Evolutionary conservation across 2,113 vertebrate species (phyloP).

Genomic region (Gavia stellata): DNA sequence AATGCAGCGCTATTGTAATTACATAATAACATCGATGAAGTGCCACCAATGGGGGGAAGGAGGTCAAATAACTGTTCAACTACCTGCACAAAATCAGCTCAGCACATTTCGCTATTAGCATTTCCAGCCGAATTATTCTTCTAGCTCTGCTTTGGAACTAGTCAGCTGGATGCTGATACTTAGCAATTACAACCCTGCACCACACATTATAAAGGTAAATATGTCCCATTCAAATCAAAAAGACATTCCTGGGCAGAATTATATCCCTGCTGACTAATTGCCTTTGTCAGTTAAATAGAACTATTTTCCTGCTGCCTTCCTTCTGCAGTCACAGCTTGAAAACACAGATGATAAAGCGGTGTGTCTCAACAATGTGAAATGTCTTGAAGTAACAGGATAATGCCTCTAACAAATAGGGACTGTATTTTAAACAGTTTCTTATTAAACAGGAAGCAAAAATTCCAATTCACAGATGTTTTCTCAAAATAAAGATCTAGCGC

Average conservation of each 20-base stretch:
- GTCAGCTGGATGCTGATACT: slow-evolving; percentile 36
- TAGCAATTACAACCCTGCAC: slow-evolving; percentile 26
- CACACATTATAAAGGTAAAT: slow-evolving; percentile 54
- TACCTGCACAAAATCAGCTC: background rate
- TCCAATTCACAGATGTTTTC: background rate
- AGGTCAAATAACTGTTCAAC: background rate
- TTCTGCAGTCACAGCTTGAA: slow-evolving; percentile 56
- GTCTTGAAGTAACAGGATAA: slow-evolving; percentile 5
- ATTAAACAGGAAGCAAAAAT: slow-evolving; percentile 13
- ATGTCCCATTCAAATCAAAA: slow-evolving; percentile 38
- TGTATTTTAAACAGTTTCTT: background rate
- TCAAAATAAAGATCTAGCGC: background rate
- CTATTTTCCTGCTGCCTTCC: slow-evolving; percentile 38
- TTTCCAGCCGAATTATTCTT: slow-evolving; percentile 5
- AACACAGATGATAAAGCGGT: slow-evolving; percentile 21
- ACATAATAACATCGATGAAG: background rate
- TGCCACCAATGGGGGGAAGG: background rate
- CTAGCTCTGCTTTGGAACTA: background rate
- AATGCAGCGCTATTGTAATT: background rate
- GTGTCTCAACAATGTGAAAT: slow-evolving; percentile 45
- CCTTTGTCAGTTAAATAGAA: slow-evolving; percentile 55
- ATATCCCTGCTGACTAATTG: slow-evolving; percentile 62
- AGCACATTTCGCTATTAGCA: background rate
- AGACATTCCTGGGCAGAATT: slow-evolving; percentile 41
- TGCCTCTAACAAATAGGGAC: background rate